These are phyloP conservation scores for Microplitis deprimator DNA, from an alignment of 2,888 invertebrate species.

Conservation along the genomic window DNA sequence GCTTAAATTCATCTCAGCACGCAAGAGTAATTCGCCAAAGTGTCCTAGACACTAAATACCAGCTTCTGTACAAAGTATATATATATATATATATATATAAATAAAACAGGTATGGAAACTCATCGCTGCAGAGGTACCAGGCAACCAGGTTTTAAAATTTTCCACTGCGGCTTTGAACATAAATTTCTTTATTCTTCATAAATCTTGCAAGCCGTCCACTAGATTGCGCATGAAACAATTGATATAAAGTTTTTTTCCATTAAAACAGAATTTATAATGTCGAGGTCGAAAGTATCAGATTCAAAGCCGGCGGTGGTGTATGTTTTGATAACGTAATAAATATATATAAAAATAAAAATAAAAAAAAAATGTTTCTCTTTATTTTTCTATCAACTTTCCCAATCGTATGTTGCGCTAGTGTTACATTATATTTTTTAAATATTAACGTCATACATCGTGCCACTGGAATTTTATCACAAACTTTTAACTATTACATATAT, in stretches of 20 bases:
- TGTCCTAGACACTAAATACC: slow-evolving; percentile 25
- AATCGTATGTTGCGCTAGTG: slow-evolving; percentile 7
- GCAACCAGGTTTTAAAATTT: too few species aligned
- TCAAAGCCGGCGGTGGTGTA: not conserved
- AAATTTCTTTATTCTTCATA: not conserved
- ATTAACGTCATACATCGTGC: slow-evolving; percentile 18
- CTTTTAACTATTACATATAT: slow-evolving; percentile 8
- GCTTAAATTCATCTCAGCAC: slow-evolving; percentile 47
- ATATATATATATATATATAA: not conserved
- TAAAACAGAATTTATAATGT: not conserved
- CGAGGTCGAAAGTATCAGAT: slow-evolving; percentile 5
- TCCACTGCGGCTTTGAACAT: too few species aligned
- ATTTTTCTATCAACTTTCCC: slow-evolving; percentile 32
- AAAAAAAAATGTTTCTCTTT: not conserved
- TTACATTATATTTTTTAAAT: slow-evolving; percentile 19
- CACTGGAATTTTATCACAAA: slow-evolving; percentile 39
- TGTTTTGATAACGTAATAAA: not conserved
- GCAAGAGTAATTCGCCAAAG: slow-evolving; percentile 39
- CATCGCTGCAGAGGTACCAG: not conserved
- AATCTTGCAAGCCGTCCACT: not conserved
- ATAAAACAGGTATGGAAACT: not conserved
- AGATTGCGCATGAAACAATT: slow-evolving; percentile 1
- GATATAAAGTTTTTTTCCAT: not conserved
- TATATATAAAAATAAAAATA: not conserved
- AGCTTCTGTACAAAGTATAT: not conserved